A percentile compares a stretch with the other conserved stretches of the same genome.
Conservation (phyloP, 2,113 vertebrate genomes). For the Thermophis baileyi region DNA sequence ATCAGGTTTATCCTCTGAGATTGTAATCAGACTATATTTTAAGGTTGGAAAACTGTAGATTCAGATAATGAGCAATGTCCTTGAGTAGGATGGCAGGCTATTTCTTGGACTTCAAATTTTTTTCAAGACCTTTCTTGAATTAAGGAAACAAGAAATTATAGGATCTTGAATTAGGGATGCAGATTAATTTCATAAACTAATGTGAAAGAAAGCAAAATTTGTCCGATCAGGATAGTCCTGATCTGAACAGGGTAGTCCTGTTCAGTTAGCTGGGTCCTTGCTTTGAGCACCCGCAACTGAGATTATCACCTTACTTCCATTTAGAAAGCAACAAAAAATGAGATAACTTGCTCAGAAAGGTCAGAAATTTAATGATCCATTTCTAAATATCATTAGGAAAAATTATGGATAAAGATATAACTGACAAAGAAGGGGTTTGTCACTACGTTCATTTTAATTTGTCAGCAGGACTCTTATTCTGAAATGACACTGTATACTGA, state of each 20-base stretch:
- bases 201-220: background rate
- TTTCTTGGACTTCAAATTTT: background rate
- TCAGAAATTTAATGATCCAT: background rate
- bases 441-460: no score
- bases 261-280: background rate
- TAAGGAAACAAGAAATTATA: background rate
- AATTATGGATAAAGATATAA: background rate
- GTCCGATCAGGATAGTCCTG: background rate
- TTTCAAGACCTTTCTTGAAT: background rate
- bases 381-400: background rate
- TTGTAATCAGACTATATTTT: background rate
- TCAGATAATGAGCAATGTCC: background rate
- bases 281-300: background rate
- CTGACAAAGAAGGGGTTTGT: no score
- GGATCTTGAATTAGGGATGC: background rate
- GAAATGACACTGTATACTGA: no score
- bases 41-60: background rate
- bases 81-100: background rate
- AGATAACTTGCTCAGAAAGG: conserved; percentile 24
- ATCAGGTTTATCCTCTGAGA: background rate
- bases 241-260: background rate
- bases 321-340: background rate
- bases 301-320: background rate
- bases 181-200: background rate
- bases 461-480: no score